Evolutionary conservation across 2,113 vertebrate genomes (phyloP).

Genomic region (Amazona guildingii): DNA sequence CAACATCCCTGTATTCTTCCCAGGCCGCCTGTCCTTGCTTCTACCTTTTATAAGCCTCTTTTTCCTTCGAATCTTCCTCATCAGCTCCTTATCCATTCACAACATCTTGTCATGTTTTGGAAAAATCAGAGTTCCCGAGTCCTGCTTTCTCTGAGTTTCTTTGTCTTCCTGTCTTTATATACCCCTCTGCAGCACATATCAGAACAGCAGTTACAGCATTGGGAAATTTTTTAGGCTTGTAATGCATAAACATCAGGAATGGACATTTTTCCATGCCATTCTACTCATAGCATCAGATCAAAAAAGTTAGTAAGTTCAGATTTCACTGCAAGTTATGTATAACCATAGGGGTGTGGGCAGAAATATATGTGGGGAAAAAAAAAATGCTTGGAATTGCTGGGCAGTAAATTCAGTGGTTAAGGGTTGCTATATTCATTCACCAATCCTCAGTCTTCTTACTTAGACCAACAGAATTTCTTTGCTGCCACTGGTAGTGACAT

Average conservation of each 20-base stretch:
- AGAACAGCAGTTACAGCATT: not conserved
- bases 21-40: too few species aligned
- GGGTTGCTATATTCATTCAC: not conserved
- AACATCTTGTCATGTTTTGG: not conserved
- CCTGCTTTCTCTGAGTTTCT: not conserved
- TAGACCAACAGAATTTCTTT: not conserved
- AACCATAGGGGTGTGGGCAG: not conserved
- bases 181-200: not conserved
- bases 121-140: not conserved
- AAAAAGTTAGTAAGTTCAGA: not conserved
- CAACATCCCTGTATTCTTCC: too few species aligned
- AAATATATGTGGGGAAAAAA: not conserved
- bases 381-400: not conserved
- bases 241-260: not conserved
- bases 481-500: not conserved
- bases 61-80: too few species aligned
- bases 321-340: not conserved
- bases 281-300: not conserved
- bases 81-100: not conserved
- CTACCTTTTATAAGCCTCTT: too few species aligned
- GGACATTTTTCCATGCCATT: not conserved
- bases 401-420: not conserved
- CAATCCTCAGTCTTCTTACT: not conserved
- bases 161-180: not conserved
- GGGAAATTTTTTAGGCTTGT: not conserved